These are phyloP conservation scores for Timandra comae DNA, from an alignment of 2,888 invertebrate species.

Conservation along the genomic window DNA sequence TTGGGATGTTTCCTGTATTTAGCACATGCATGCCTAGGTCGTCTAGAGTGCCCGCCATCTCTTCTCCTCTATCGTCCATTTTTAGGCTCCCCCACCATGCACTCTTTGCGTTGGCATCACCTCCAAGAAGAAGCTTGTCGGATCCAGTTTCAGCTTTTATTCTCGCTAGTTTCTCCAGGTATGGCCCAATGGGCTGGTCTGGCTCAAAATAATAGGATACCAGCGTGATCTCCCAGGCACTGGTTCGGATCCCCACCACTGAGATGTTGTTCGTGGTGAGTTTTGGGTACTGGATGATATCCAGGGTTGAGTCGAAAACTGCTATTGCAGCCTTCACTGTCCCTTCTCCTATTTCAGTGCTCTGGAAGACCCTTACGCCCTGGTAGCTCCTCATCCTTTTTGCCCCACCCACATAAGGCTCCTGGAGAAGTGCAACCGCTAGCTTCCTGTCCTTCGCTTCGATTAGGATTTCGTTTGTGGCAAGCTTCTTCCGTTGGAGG, in stretches of 20 bases:
- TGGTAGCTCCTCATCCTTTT: background rate
- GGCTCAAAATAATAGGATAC: too few relatives aligned
- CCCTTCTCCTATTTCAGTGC: background rate
- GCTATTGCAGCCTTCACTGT: constrained; percentile 2
- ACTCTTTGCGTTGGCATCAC: background rate
- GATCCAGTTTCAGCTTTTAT: too few relatives aligned
- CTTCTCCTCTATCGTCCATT: constrained; percentile 16
- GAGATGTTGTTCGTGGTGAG: background rate
- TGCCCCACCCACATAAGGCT: background rate
- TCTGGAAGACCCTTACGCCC: background rate
- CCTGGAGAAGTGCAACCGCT: background rate
- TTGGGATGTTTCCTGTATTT: constrained; percentile 15
- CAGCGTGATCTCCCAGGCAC: too few relatives aligned
- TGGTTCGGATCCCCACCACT: too few relatives aligned
- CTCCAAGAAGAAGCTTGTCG: too few relatives aligned
- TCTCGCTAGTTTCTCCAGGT: too few relatives aligned
- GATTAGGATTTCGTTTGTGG: background rate
- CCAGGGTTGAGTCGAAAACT: background rate
- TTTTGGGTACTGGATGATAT: background rate
- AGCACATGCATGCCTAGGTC: constrained; percentile 17
- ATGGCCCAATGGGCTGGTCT: too few relatives aligned
- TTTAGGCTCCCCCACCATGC: background rate
- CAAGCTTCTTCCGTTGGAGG: background rate
- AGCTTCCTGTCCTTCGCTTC: background rate
- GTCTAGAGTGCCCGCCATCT: constrained; percentile 11